These are phyloP conservation scores for Psittacus erithacus DNA, from an alignment of 2,113 vertebrate genomes.

Conservation along the genomic window DNA sequence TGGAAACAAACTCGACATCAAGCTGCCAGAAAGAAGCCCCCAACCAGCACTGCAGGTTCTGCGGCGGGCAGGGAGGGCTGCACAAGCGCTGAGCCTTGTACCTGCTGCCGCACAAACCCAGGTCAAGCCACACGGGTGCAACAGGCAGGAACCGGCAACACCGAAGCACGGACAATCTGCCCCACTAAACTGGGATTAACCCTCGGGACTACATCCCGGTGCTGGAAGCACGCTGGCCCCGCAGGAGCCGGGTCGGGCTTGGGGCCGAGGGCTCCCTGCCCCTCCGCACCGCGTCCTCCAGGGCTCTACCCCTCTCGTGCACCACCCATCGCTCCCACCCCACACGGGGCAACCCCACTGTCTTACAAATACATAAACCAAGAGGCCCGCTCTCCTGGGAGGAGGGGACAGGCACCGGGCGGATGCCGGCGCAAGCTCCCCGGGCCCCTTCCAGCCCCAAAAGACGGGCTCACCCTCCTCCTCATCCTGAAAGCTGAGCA, in stretches of 20 bases:
- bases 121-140: neutral
- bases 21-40: neutral
- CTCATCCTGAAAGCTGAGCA: conserved; percentile 90
- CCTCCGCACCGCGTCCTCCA: too few species aligned
- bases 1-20: neutral
- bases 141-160: neutral
- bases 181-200: rapidly evolving
- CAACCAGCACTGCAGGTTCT: too few species aligned
- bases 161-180: rapidly evolving
- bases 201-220: neutral
- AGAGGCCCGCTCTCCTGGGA: rapidly evolving
- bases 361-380: neutral
- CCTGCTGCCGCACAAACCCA: neutral
- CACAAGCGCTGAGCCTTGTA: too few species aligned
- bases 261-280: neutral
- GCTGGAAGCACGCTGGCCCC: neutral
- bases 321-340: too few species aligned
- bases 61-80: too few species aligned
- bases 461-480: conserved; percentile 84
- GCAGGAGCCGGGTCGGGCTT: neutral
- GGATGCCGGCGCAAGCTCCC: too few species aligned
- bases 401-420: neutral
- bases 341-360: neutral
- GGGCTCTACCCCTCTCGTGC: neutral
- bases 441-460: neutral